Evolutionary conservation across 2,797 vertebrate species (phyloP).

Genomic region (Myripristis jacobus): DNA sequence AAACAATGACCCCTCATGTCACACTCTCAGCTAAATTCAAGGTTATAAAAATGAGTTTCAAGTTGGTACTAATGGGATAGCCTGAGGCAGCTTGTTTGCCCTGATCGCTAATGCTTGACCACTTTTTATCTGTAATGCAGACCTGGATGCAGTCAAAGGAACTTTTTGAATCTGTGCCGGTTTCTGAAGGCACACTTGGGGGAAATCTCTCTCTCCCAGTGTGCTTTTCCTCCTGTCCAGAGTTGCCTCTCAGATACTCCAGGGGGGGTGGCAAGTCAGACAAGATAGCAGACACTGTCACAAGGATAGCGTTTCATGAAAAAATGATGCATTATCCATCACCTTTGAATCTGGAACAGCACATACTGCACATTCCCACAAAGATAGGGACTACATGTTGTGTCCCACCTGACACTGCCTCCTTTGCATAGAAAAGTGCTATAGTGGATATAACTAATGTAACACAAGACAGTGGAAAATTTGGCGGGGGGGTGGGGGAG

Average conservation of each 20-base stretch:
- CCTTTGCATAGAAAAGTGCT: constrained; percentile 6
- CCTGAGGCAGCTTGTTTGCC: constrained; percentile 1
- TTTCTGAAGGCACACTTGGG: constrained; percentile 16
- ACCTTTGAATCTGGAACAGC: constrained; percentile 48
- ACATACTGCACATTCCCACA: constrained; percentile 19
- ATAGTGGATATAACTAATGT: background rate
- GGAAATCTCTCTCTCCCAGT: constrained; percentile 18
- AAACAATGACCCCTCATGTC: no score
- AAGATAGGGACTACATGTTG: constrained; percentile 24
- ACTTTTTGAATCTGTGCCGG: constrained; percentile 13
- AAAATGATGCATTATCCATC: constrained; percentile 53
- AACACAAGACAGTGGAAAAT: background rate
- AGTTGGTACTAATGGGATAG: constrained; percentile 11
- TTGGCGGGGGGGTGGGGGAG: background rate
- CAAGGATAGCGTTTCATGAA: constrained; percentile 45
- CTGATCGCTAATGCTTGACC: constrained; percentile 9
- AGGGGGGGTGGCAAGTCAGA: constrained; percentile 38
- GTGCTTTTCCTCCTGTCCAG: constrained; percentile 11
- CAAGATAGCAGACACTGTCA: constrained; percentile 40
- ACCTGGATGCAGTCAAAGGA: background rate
- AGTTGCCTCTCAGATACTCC: constrained; percentile 46
- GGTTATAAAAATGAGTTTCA: background rate
- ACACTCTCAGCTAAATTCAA: constrained; percentile 15
- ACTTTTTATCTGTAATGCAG: constrained; percentile 19
- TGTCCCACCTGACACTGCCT: constrained; percentile 34